Base-by-base conservation (phyloP, 2,888 invertebrate genomes). In the Allygus modestus region DNA sequence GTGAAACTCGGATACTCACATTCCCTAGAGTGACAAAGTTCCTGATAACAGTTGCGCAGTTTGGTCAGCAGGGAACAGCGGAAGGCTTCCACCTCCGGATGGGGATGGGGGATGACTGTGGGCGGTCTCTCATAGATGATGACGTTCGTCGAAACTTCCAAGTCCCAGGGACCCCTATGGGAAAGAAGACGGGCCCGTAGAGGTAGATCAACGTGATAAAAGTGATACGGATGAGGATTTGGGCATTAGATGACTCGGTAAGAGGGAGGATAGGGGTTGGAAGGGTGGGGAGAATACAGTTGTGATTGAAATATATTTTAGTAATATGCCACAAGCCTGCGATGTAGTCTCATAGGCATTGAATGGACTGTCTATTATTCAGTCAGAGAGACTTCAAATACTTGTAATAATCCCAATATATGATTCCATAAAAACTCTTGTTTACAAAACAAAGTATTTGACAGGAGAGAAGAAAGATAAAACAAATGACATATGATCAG, bases 1-100 rank as follows among this genome's bases (percentile, higher is more conserved):
- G n/a, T n/a, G n/a, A n/a, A n/a, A n/a, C n/a, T n/a, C n/a, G n/a
- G n/a, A 54, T 77, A 79, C 84, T 90, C 90, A 92, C 96, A 93
- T 91, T 98, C 97, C 87, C 98, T 93, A 0, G 97, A 96, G 90
- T 97, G 96, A 90, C 98, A 99, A 87, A 98, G 92, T 90, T 99
- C 98, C 90, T 98, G 97, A 91, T 98, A 99, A 88, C 97, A 97
- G 89, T 96, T 96, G 23, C 99, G 92, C 83, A 99, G 91, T 90
- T 98, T 98, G 87, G 95, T 93, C 15, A 97, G 93, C 85, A 97
- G 92, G 86, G 95, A 94, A 87, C 96, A 96, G 86, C 99, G 93
- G 88, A 96, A 93, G n/a, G 95, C 94, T 91, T 99, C 98, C 73
- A 97, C 94, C 90, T 98, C 98, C 0, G 99, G 98, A 92, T 98